phyloP scores from a whole-genome alignment of 2,113 vertebrate genomes.

The Rhizomys pruinosus region DNA sequence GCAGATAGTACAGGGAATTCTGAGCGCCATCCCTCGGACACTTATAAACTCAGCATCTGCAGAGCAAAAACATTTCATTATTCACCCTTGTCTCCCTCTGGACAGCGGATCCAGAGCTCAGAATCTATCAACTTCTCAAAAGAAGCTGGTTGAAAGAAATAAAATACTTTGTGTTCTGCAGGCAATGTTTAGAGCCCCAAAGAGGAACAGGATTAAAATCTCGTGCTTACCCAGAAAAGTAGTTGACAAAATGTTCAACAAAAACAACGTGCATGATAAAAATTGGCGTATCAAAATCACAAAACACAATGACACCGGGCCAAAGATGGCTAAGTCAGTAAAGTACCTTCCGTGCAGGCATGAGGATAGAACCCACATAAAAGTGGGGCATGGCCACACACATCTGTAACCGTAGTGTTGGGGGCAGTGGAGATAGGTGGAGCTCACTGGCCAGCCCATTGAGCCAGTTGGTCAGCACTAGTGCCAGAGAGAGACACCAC shows the following conservation, averaged over 20 bases:
- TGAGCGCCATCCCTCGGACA: background rate
- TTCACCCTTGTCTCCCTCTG: background rate
- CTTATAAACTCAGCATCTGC: background rate
- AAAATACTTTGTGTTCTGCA: slow-evolving; percentile 12
- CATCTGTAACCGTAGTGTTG: background rate
- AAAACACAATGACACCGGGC: background rate
- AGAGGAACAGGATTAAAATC: slow-evolving; percentile 7
- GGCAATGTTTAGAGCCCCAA: background rate
- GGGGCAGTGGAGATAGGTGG: too few species aligned
- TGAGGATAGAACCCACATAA: background rate
- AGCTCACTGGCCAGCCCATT: background rate
- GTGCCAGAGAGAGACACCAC: background rate
- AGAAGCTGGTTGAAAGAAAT: background rate
- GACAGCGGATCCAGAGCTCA: background rate
- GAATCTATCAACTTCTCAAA: background rate
- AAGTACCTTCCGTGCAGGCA: too few species aligned
- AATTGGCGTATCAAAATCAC: background rate
- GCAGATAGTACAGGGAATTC: background rate
- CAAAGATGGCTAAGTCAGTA: background rate
- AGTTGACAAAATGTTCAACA: slow-evolving; percentile 17
- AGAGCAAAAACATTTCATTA: background rate
- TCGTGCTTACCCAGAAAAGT: background rate
- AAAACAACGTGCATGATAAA: background rate
- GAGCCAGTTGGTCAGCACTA: background rate
- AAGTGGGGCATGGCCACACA: too few species aligned